phyloP scores from a whole-genome alignment of 2,113 vertebrate species.

The Phodopus roborovskii region DNA sequence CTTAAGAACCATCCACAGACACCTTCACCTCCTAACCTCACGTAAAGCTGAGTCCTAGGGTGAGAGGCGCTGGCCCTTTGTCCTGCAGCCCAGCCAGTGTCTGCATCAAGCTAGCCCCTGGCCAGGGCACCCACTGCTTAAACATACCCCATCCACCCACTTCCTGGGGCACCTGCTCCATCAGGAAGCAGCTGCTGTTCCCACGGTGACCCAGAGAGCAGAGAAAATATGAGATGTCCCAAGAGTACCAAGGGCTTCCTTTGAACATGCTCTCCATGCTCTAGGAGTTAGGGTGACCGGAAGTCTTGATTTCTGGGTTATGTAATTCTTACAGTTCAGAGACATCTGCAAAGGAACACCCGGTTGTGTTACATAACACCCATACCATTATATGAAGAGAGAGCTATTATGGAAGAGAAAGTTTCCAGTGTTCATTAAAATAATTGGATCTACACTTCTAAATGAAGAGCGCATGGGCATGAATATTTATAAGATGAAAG shows the following conservation, averaged over 20 bases:
- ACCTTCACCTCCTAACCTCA: background rate
- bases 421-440: constrained; percentile 41
- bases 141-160: background rate
- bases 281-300: constrained; percentile 17
- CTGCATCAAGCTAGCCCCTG: background rate
- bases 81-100: background rate
- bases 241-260: background rate
- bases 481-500: background rate
- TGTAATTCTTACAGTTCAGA: background rate
- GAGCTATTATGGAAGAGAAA: background rate
- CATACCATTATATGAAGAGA: background rate
- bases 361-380: background rate
- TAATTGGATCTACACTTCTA: background rate
- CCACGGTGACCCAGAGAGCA: background rate
- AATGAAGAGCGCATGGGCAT: background rate
- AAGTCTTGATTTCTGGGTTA: background rate
- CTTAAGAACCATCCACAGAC: background rate
- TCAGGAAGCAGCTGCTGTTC: too few species aligned
- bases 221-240: background rate
- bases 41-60: background rate
- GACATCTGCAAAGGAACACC: background rate
- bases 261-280: background rate
- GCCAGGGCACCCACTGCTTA: background rate
- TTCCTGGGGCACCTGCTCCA: background rate
- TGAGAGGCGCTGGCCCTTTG: fast-evolving